Evolutionary conservation across 2,888 invertebrate genomes (phyloP).

Genomic region (Drosophila tanythrix): DNA sequence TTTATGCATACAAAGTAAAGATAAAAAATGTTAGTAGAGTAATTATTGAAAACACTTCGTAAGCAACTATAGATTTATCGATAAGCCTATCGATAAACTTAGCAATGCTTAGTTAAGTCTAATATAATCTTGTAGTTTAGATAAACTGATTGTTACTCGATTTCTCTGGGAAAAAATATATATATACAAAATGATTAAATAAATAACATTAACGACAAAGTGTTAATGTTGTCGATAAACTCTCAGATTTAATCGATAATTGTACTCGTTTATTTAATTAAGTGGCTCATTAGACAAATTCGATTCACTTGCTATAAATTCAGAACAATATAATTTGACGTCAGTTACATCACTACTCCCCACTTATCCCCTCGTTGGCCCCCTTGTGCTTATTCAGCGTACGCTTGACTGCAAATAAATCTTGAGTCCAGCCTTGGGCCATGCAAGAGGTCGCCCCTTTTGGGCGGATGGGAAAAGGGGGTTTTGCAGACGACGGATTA

Average conservation of each 20-base stretch:
- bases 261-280: background rate
- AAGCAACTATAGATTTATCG: background rate
- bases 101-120: background rate
- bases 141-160: background rate
- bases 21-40: background rate
- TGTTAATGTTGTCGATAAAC: background rate
- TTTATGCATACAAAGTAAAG: background rate
- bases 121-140: background rate
- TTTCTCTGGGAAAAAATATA: background rate
- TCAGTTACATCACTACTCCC: background rate
- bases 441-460: slow-evolving; percentile 33
- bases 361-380: background rate
- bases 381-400: slow-evolving; percentile 6
- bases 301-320: background rate
- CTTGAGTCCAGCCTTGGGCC: slow-evolving; percentile 21
- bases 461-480: background rate
- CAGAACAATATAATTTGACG: background rate
- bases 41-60: background rate
- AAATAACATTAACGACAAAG: background rate
- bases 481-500: slow-evolving; percentile 44
- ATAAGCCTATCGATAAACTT: background rate
- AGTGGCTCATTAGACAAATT: slow-evolving; percentile 3
- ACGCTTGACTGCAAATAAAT: slow-evolving; percentile 54
- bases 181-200: background rate
- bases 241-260: background rate